Evolutionary conservation across 2,797 vertebrate species (phyloP).

Genomic region (Chromobotia macracanthus): DNA sequence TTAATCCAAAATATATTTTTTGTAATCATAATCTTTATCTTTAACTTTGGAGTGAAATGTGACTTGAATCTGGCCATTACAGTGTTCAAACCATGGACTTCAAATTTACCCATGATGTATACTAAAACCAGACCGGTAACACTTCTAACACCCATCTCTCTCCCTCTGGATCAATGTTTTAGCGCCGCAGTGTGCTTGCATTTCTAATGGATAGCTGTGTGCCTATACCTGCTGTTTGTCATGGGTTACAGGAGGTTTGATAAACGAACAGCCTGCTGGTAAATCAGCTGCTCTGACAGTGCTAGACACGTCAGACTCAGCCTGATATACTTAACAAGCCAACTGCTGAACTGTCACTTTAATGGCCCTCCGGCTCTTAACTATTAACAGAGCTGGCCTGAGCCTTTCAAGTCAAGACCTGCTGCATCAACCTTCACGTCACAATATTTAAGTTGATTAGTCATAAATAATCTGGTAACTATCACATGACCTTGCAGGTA

Average conservation of each 20-base stretch:
- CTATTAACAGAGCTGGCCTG: constrained; percentile 14
- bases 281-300: constrained; percentile 14
- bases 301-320: neutral
- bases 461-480: neutral
- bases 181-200: constrained; percentile 71
- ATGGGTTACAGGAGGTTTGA: constrained; percentile 8
- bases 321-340: constrained; percentile 38
- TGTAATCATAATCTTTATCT: no score
- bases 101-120: no score
- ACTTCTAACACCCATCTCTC: neutral
- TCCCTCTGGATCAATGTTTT: constrained; percentile 74
- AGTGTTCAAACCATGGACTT: no score
- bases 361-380: neutral
- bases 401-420: neutral
- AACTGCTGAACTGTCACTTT: constrained; percentile 35
- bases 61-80: no score
- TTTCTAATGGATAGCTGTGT: constrained; percentile 67
- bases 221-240: constrained; percentile 12
- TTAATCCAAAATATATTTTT: no score
- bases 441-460: constrained; percentile 14
- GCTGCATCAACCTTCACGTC: neutral
- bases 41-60: no score
- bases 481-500: neutral
- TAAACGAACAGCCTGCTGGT: neutral
- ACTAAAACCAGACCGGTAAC: neutral